phyloP scores from a whole-genome alignment of 1,140 invertebrate species.

The Drosophila auraria region DNA sequence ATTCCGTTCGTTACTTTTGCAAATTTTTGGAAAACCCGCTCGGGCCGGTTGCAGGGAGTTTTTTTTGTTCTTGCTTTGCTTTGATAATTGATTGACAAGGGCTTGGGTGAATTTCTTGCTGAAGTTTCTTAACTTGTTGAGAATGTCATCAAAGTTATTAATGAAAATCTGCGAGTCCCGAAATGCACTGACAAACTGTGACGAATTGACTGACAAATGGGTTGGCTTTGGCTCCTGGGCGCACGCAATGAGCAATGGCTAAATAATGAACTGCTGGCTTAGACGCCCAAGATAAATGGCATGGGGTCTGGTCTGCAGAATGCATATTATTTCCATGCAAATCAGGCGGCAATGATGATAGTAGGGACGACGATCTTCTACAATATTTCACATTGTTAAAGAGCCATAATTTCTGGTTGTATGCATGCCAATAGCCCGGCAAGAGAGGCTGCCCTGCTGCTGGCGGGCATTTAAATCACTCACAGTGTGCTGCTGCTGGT shows the following conservation, averaged over 20 bases:
- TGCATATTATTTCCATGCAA: constrained; percentile 61
- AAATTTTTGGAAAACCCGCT: constrained; percentile 20
- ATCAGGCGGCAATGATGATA: constrained; percentile 41
- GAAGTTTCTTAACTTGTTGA: constrained; percentile 46
- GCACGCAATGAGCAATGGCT: constrained; percentile 27
- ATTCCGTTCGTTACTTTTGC: constrained; percentile 29
- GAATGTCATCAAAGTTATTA: constrained; percentile 54
- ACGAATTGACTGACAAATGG: constrained; percentile 36
- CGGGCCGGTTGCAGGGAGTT: constrained; percentile 2
- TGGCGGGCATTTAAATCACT: constrained; percentile 66
- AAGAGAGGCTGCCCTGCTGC: constrained; percentile 12
- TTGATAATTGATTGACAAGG: constrained; percentile 65
- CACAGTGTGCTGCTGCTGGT: constrained; percentile 16
- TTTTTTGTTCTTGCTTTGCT: constrained; percentile 9
- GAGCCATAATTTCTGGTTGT: constrained; percentile 62
- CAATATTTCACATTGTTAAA: constrained; percentile 61
- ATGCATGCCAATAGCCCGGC: constrained; percentile 52
- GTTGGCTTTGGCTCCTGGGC: not conserved
- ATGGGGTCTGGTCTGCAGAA: constrained; percentile 18
- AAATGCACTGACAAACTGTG: constrained; percentile 47
- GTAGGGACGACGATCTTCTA: constrained; percentile 26
- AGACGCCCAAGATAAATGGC: constrained; percentile 34
- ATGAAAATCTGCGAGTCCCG: constrained; percentile 53
- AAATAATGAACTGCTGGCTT: constrained; percentile 50
- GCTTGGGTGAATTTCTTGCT: constrained; percentile 13